These are phyloP conservation scores for Azemiops feae DNA, from an alignment of 2,113 vertebrate genomes.

Conservation along the genomic window DNA sequence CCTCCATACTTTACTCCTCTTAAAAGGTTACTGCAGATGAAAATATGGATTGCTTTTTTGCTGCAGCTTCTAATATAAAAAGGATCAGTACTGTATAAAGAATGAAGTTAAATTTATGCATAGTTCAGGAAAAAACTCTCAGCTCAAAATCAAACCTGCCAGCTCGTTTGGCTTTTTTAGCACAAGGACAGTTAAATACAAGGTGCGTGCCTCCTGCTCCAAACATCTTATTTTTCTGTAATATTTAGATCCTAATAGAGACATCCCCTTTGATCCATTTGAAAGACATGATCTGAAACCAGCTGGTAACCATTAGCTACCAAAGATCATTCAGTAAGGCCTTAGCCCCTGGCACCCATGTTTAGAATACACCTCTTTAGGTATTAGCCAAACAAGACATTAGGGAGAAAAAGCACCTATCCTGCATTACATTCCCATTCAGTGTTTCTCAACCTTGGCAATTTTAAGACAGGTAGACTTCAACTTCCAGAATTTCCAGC, in stretches of 20 bases:
- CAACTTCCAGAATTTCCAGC: neutral
- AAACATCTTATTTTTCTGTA: neutral
- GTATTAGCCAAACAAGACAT: neutral
- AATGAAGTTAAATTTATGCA: neutral
- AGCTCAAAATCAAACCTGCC: neutral
- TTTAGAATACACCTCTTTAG: neutral
- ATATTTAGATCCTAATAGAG: neutral
- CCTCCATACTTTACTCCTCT: neutral
- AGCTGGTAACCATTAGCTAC: neutral
- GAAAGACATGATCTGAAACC: neutral
- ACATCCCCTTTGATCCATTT: neutral
- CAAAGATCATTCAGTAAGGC: neutral
- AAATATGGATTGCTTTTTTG: neutral
- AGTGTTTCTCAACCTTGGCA: neutral
- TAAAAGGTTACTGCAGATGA: neutral
- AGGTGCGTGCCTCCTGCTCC: neutral
- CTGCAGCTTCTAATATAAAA: neutral
- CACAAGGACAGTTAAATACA: neutral
- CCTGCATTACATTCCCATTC: neutral
- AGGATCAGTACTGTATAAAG: neutral
- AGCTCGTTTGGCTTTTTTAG: neutral
- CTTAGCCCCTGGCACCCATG: fast-evolving
- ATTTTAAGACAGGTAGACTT: neutral
- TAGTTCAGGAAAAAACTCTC: neutral
- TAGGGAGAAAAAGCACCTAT: neutral